These are phyloP conservation scores for Poecilia wingei DNA, from an alignment of 2,797 vertebrate genomes.

Conservation along the genomic window DNA sequence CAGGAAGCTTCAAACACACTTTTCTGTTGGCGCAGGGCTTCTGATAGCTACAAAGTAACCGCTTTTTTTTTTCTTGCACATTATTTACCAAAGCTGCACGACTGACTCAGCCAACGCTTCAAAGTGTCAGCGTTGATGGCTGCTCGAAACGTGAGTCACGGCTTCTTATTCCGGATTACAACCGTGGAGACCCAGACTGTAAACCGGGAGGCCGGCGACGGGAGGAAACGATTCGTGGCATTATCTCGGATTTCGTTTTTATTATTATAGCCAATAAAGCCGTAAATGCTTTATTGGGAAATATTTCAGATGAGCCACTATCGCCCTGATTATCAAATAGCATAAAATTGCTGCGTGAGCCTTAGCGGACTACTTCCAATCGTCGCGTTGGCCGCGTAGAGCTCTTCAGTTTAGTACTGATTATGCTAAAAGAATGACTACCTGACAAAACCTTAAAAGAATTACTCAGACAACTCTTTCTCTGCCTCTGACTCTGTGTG, in stretches of 20 bases:
- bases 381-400: slow-evolving; percentile 8
- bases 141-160: slow-evolving; percentile 50
- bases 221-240: slow-evolving; percentile 30
- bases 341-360: slow-evolving; percentile 25
- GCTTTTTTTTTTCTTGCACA: slow-evolving; percentile 22
- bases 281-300: neutral
- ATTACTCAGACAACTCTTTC: slow-evolving; percentile 43
- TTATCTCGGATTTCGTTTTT: slow-evolving; percentile 9
- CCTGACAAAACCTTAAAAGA: slow-evolving; percentile 41
- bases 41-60: slow-evolving; percentile 41
- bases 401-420: slow-evolving; percentile 29
- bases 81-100: slow-evolving; percentile 59
- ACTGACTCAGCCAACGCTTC: slow-evolving; percentile 43
- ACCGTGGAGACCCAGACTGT: slow-evolving; percentile 34
- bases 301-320: neutral
- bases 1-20: slow-evolving; percentile 48
- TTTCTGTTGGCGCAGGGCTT: slow-evolving; percentile 13
- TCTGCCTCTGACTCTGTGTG: slow-evolving; percentile 34
- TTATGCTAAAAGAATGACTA: slow-evolving; percentile 29
- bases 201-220: slow-evolving; percentile 25
- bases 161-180: slow-evolving; percentile 53
- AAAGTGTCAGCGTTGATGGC: slow-evolving; percentile 41
- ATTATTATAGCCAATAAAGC: neutral
- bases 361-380: slow-evolving; percentile 21
- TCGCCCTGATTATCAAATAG: neutral